These are phyloP conservation scores for Seira ritae DNA, from an alignment of 2,888 invertebrate genomes.

Conservation along the genomic window DNA sequence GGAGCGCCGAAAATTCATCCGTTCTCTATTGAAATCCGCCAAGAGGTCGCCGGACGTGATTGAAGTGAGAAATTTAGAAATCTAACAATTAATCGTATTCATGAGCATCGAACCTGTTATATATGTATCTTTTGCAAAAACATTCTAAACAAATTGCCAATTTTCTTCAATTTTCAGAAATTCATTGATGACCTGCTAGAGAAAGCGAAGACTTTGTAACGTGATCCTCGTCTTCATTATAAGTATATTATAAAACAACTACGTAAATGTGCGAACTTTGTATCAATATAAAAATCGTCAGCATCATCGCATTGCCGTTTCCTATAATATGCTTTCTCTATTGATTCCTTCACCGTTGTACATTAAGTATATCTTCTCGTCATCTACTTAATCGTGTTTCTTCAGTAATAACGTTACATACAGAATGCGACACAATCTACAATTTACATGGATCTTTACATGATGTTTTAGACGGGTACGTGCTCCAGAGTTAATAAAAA, in stretches of 20 bases:
- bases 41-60: slow-evolving; percentile 92
- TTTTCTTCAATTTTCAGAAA: slow-evolving; percentile 81
- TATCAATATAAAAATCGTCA: neutral
- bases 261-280: slow-evolving; percentile 14
- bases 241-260: slow-evolving; percentile 1
- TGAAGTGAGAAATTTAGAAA: slow-evolving; percentile 81
- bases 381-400: slow-evolving; percentile 2
- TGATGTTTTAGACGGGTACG: slow-evolving; percentile 20
- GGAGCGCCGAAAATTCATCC: slow-evolving; percentile 82
- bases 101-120: neutral
- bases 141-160: neutral
- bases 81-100: neutral
- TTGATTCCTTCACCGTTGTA: neutral
- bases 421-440: slow-evolving; percentile 21
- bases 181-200: slow-evolving; percentile 92
- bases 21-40: slow-evolving; percentile 88
- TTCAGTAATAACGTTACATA: slow-evolving; percentile 15
- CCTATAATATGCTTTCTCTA: slow-evolving; percentile 7
- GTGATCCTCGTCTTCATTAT: slow-evolving; percentile 34
- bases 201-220: slow-evolving; percentile 91
- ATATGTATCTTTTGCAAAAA: neutral
- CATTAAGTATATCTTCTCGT: neutral
- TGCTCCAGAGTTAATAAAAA: neutral
- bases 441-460: slow-evolving; percentile 40
- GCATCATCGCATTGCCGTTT: neutral